phyloP scores from a whole-genome alignment of 1,140 invertebrate genomes.

The Drosophila nikananu region DNA sequence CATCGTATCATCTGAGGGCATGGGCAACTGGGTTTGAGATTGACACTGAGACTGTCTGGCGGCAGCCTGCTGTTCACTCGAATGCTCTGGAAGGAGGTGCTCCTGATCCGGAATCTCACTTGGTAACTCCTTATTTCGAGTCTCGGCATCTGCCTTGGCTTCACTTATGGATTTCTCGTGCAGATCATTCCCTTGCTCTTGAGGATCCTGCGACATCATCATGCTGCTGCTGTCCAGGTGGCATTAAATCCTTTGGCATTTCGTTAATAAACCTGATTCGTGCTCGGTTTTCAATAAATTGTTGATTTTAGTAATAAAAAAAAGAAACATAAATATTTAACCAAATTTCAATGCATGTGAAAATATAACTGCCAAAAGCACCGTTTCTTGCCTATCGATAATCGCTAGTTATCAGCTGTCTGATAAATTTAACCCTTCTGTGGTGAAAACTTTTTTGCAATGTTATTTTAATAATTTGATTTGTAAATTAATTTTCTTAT shows the following conservation, averaged over 20 bases:
- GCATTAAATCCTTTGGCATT: background rate
- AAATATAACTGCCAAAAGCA: conserved; percentile 7
- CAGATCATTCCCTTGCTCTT: no score
- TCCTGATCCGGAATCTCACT: background rate
- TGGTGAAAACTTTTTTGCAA: background rate
- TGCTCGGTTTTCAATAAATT: background rate
- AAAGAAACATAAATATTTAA: background rate
- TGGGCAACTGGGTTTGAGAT: conserved; percentile 6
- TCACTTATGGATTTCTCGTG: background rate
- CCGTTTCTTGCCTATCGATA: background rate
- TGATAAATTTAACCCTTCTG: background rate
- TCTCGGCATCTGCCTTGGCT: background rate
- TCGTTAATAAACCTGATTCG: background rate
- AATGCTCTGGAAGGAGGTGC: background rate
- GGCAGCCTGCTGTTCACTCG: background rate
- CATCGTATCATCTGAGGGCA: conserved; percentile 59
- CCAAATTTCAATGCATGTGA: background rate
- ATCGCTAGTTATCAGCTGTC: background rate
- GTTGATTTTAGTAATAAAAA: background rate
- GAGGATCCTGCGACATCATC: background rate
- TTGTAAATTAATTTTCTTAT: no score
- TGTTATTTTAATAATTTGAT: no score
- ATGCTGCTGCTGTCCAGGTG: background rate
- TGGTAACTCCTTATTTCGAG: background rate
- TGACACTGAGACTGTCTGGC: background rate